Evolutionary conservation across 1,140 invertebrate species (phyloP).

Genomic region (Bombus superbus): DNA sequence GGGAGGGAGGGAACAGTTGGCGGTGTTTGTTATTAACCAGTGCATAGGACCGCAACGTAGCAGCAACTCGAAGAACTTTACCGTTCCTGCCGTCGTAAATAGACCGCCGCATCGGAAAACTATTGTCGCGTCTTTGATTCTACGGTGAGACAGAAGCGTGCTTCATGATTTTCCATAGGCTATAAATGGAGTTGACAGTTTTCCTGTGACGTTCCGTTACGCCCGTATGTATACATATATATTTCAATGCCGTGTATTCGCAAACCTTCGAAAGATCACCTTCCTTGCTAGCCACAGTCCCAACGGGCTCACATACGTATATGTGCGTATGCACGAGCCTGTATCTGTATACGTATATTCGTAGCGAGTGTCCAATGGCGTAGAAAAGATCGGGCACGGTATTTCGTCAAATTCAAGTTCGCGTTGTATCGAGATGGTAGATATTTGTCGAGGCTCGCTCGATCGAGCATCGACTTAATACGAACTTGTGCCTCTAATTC

Average conservation of each 20-base stretch:
- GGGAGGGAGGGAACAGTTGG: conserved; percentile 24
- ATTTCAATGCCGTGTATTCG: not conserved
- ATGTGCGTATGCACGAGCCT: too few species aligned
- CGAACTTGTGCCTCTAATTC: not conserved
- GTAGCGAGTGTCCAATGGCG: conserved; percentile 18
- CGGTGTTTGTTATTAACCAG: conserved; percentile 47
- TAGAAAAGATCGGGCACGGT: conserved; percentile 12
- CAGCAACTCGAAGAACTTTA: conserved; percentile 1
- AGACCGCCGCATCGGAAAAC: conserved; percentile 23
- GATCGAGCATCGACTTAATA: not conserved
- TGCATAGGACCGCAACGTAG: not conserved
- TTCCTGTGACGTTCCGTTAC: not conserved
- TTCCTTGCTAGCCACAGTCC: conserved; percentile 8
- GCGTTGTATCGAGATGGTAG: too few species aligned
- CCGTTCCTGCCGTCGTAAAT: conserved; percentile 21
- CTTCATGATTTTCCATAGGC: conserved; percentile 30
- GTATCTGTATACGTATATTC: not conserved
- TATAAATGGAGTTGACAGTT: not conserved
- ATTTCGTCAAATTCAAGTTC: conserved; percentile 13
- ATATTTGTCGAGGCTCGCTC: not conserved
- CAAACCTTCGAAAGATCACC: conserved; percentile 20
- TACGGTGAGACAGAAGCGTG: conserved; percentile 19
- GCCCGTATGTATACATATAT: not conserved
- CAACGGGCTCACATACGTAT: not conserved
- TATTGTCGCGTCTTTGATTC: conserved; percentile 19